phyloP scores from a whole-genome alignment of 2,113 vertebrate species.

The Heterotis niloticus region DNA sequence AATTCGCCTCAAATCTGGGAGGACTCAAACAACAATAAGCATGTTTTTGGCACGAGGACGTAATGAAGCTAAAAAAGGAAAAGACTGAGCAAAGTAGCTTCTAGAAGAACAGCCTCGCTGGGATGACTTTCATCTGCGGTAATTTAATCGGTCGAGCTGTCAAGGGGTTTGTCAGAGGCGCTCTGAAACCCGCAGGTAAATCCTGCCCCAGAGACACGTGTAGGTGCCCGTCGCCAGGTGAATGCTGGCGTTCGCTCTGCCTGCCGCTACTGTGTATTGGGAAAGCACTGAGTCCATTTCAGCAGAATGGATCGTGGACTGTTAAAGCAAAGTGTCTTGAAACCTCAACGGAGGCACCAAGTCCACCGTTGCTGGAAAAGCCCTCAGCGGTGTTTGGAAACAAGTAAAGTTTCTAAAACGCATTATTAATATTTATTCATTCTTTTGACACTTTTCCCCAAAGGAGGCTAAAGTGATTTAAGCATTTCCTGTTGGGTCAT shows the following conservation, averaged over 20 bases:
- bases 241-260: slow-evolving; percentile 20
- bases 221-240: not conserved
- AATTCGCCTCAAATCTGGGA: slow-evolving; percentile 30
- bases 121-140: slow-evolving; percentile 24
- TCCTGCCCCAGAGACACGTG: not conserved
- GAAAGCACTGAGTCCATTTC: not conserved
- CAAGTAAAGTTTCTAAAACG: too few species aligned
- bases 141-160: slow-evolving; percentile 33
- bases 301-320: too few species aligned
- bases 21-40: slow-evolving; percentile 36
- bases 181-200: slow-evolving; percentile 29
- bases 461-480: too few species aligned
- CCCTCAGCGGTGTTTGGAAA: too few species aligned
- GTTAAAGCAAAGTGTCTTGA: too few species aligned
- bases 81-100: not conserved
- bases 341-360: too few species aligned
- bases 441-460: too few species aligned
- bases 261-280: not conserved
- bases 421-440: too few species aligned
- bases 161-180: slow-evolving; percentile 13
- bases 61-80: slow-evolving; percentile 21
- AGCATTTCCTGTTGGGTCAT: too few species aligned
- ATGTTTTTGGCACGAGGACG: slow-evolving; percentile 25
- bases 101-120: not conserved
- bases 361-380: not conserved